Percentiles rank a stretch among this genome's conserved stretches.
Conservation (phyloP, 2,797 vertebrate genomes). For the Melanotaenia parkinsoni region DNA sequence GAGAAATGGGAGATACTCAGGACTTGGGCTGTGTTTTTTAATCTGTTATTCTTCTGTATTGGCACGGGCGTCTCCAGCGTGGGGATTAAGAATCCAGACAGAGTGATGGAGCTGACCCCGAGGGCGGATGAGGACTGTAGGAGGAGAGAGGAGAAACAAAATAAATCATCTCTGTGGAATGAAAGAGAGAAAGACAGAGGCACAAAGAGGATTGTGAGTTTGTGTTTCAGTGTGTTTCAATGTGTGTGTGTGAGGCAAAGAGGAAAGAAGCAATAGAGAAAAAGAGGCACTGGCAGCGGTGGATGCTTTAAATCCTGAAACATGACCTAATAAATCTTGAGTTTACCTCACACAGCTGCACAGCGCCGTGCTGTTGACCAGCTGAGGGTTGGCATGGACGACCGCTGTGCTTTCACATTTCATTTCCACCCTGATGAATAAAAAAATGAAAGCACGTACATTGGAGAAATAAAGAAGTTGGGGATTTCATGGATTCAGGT, state of each 20-base stretch:
- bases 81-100: conserved; percentile 75
- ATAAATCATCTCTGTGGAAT: conserved; percentile 77
- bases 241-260: conserved; percentile 4
- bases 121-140: conserved; percentile 58
- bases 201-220: conserved; percentile 48
- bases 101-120: conserved; percentile 76
- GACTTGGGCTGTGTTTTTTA: conserved; percentile 59
- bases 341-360: conserved; percentile 45
- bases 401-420: conserved; percentile 36
- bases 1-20: conserved; percentile 45
- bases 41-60: conserved; percentile 74
- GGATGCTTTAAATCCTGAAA: conserved; percentile 49
- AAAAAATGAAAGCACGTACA: not conserved
- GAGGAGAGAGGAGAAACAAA: conserved; percentile 62
- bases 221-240: not conserved
- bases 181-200: conserved; percentile 59
- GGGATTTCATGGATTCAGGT: conserved; percentile 6
- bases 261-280: conserved; percentile 24
- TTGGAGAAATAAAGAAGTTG: conserved; percentile 30
- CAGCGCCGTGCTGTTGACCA: conserved; percentile 35
- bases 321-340: conserved; percentile 52
- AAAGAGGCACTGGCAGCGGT: conserved; percentile 39
- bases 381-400: conserved; percentile 13
- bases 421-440: conserved; percentile 38
- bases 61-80: conserved; percentile 71